phyloP scores from a whole-genome alignment of 2,113 vertebrate species.

The Epinephelus lanceolatus region DNA sequence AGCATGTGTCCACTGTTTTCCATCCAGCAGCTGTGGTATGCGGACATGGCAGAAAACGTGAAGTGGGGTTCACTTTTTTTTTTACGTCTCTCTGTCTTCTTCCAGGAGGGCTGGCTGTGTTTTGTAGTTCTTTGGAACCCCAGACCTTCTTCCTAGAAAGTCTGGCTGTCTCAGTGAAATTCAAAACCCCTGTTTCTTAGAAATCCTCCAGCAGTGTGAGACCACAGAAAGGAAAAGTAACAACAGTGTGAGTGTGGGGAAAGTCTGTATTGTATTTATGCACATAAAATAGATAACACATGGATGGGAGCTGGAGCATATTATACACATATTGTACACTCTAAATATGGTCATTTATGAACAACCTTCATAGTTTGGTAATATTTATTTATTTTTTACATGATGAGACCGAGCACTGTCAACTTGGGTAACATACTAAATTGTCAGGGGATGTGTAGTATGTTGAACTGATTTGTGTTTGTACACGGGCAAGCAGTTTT shows the following conservation, averaged over 20 bases:
- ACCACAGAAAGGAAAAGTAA: background rate
- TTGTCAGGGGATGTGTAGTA: background rate
- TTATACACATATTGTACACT: background rate
- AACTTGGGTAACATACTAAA: background rate
- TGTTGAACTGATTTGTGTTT: background rate
- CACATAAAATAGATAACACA: background rate
- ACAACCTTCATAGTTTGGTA: background rate
- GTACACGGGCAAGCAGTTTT: background rate
- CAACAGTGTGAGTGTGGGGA: background rate
- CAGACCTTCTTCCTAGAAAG: constrained; percentile 56
- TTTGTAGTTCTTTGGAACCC: constrained; percentile 25
- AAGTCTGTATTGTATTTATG: background rate
- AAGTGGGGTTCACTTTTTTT: background rate
- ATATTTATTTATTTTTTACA: background rate
- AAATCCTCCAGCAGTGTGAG: constrained; percentile 4
- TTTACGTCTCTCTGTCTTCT: too few relatives aligned
- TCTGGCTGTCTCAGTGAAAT: constrained; percentile 9
- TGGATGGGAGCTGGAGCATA: background rate
- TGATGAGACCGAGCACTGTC: background rate
- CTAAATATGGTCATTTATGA: background rate
- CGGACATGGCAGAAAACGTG: constrained; percentile 27
- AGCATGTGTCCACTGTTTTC: constrained; percentile 8
- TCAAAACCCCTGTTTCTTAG: constrained; percentile 36
- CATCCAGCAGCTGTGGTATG: constrained; percentile 37
- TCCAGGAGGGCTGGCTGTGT: background rate